phyloP scores from a whole-genome alignment of 2,113 vertebrate genomes.

The Sorex fumeus region DNA sequence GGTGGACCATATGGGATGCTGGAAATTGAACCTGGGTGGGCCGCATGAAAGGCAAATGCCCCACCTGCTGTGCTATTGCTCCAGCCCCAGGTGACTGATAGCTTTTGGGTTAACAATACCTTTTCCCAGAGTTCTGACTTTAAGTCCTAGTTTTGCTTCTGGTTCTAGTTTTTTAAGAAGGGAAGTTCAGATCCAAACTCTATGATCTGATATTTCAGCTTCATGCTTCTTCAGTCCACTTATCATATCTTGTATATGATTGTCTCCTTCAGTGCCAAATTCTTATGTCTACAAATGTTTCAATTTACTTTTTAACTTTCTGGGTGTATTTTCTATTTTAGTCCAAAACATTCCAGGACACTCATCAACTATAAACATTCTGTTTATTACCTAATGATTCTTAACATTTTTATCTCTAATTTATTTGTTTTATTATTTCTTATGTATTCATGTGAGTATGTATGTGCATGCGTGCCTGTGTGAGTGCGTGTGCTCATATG shows the following conservation, averaged over 20 bases:
- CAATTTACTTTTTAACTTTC: slow-evolving; percentile 39
- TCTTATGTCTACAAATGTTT: slow-evolving; percentile 41
- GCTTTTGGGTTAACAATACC: not conserved
- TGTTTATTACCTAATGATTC: not conserved
- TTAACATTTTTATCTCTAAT: not conserved
- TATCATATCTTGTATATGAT: not conserved
- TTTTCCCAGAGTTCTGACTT: not conserved
- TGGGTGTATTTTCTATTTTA: slow-evolving; percentile 1
- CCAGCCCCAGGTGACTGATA: too few relatives aligned
- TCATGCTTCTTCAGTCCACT: not conserved
- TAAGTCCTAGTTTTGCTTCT: not conserved
- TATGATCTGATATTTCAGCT: not conserved
- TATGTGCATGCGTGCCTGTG: not conserved
- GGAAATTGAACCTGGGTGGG: too few relatives aligned
- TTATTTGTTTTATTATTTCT: not conserved
- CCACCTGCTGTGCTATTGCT: too few relatives aligned
- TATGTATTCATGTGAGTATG: not conserved
- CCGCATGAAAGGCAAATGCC: too few relatives aligned
- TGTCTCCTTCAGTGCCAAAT: slow-evolving; percentile 11
- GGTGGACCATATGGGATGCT: too few relatives aligned
- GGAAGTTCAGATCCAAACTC: not conserved
- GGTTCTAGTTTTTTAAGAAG: slow-evolving; percentile 30
- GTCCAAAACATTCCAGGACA: not conserved
- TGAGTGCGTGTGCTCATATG: slow-evolving; percentile 37
- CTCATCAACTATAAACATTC: not conserved